Conservation (phyloP, 2,888 invertebrate genomes). For the Ormyrus labotus region DNA sequence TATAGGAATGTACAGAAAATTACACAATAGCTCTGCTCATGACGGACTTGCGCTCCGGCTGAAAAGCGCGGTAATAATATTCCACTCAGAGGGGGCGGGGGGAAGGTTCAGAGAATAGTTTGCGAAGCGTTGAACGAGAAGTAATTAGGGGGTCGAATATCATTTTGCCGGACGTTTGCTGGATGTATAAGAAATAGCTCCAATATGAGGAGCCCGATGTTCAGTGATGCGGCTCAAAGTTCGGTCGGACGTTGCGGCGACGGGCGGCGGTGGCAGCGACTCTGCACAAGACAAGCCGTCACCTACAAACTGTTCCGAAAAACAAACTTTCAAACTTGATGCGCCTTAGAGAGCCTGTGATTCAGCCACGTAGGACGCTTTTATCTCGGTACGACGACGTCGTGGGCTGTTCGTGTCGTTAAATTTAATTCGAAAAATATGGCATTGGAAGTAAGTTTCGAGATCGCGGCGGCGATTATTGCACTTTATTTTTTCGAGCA, state of each 20-base stretch:
- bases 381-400: no score
- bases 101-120: background rate
- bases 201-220: constrained; percentile 35
- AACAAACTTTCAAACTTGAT: constrained; percentile 55
- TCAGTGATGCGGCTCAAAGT: constrained; percentile 52
- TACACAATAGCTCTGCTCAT: background rate
- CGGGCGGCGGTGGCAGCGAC: background rate
- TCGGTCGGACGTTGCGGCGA: constrained; percentile 37
- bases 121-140: constrained; percentile 1
- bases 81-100: no score
- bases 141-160: constrained; percentile 33
- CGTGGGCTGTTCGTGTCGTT: no score
- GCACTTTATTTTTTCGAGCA: no score
- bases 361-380: no score
- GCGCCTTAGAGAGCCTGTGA: constrained; percentile 23
- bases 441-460: no score
- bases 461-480: no score
- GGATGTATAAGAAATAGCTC: constrained; percentile 32
- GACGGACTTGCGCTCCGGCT: background rate
- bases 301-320: constrained; percentile 49
- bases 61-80: background rate
- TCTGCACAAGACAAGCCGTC: constrained; percentile 55
- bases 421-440: no score
- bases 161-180: constrained; percentile 11
- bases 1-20: background rate